phyloP scores from a whole-genome alignment of 1,140 invertebrate genomes.

The Drosophila ananassae region DNA sequence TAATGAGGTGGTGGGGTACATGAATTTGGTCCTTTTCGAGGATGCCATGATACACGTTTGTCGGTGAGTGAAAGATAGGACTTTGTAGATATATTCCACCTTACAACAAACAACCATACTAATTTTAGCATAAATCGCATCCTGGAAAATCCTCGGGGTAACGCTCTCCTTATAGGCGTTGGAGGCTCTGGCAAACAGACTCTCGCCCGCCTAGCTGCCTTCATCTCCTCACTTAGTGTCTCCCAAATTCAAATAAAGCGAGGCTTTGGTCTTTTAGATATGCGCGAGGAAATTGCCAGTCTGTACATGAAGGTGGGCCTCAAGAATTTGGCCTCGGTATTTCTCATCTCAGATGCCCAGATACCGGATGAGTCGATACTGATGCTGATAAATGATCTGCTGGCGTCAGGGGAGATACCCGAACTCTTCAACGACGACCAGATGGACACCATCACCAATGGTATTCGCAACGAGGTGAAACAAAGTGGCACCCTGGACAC shows the following conservation, averaged over 20 bases:
- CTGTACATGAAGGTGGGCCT: constrained; percentile 95
- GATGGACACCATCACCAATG: constrained; percentile 93
- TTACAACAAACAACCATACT: too few species aligned
- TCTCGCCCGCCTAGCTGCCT: constrained; percentile 93
- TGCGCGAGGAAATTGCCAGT: constrained; percentile 91
- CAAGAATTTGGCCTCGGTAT: constrained; percentile 94
- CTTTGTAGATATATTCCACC: too few species aligned
- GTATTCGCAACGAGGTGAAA: constrained; percentile 92
- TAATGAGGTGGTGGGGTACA: constrained; percentile 93
- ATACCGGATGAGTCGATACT: constrained; percentile 95
- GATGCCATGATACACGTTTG: constrained; percentile 97
- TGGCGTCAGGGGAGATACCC: constrained; percentile 97
- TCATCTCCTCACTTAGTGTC: constrained; percentile 94
- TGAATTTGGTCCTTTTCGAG: constrained; percentile 98
- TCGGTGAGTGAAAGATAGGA: constrained; percentile 85
- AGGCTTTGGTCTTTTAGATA: constrained; percentile 93
- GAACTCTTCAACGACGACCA: constrained; percentile 97
- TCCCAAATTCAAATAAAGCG: constrained; percentile 96
- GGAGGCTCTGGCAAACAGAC: constrained; percentile 98
- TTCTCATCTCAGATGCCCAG: constrained; percentile 97
- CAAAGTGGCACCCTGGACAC: constrained; percentile 92
- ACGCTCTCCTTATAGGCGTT: constrained; percentile 96
- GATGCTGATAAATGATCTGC: constrained; percentile 97
- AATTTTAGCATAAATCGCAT: constrained; percentile 93
- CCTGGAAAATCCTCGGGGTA: constrained; percentile 94